Conservation (phyloP, 2,113 vertebrate genomes). For the Tyrannus savana region DNA sequence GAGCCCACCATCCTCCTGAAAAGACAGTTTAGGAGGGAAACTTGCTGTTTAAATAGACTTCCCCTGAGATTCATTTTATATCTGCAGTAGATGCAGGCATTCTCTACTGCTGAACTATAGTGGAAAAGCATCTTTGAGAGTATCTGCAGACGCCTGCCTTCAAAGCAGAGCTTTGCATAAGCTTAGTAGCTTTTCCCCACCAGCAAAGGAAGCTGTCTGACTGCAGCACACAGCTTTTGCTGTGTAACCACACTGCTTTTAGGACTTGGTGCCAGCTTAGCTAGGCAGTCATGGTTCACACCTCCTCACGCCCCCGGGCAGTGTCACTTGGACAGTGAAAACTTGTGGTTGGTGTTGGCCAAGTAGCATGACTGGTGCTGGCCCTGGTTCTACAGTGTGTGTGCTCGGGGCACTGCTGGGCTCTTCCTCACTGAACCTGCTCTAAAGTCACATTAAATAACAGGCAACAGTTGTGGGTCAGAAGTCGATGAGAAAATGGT, state of each 20-base stretch:
- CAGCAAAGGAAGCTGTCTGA: constrained; percentile 10
- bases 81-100: not conserved
- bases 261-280: not conserved
- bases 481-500: not conserved
- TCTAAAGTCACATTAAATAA: not conserved
- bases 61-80: not conserved
- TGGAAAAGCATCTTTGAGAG: not conserved
- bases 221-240: not conserved
- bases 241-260: not conserved
- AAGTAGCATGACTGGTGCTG: not conserved
- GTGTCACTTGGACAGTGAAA: not conserved
- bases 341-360: not conserved
- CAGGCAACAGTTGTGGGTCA: not conserved
- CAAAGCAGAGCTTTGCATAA: constrained; percentile 23
- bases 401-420: not conserved
- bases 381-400: not conserved
- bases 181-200: not conserved
- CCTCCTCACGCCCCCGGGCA: not conserved
- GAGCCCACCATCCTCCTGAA: not conserved
- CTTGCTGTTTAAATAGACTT: not conserved
- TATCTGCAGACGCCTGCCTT: not conserved
- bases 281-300: constrained; percentile 4
- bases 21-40: not conserved
- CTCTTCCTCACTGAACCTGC: not conserved
- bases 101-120: not conserved